Conservation (phyloP, 2,888 invertebrate genomes). For the Diachrysia chrysitis region DNA sequence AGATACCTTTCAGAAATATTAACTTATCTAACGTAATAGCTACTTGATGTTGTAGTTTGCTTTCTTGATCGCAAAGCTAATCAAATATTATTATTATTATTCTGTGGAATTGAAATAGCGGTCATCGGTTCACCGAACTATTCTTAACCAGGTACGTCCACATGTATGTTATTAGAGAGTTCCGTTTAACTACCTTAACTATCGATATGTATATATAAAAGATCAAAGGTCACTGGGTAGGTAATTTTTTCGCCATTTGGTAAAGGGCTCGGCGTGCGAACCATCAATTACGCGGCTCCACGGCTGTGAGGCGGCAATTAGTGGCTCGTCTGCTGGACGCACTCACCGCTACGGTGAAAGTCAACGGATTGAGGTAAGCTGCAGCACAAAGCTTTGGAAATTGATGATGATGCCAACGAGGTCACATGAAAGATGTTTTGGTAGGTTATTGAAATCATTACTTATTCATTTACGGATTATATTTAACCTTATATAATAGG, state of each 20-base stretch:
- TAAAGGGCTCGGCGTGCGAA: slow-evolving; percentile 3
- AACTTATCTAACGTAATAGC: too few relatives aligned
- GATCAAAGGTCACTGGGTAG: background rate
- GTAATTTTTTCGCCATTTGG: slow-evolving; percentile 6
- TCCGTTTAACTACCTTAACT: background rate
- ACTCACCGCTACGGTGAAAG: background rate
- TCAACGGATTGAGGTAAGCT: background rate
- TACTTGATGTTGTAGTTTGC: background rate
- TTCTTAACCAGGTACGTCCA: background rate
- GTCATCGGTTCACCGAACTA: background rate
- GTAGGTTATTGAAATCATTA: background rate
- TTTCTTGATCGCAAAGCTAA: background rate
- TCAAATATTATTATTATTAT: too few relatives aligned
- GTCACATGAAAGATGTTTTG: background rate
- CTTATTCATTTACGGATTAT: too few relatives aligned
- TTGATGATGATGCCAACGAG: background rate
- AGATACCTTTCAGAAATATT: too few relatives aligned
- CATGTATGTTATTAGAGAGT: background rate
- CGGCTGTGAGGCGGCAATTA: background rate
- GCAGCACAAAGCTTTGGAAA: background rate
- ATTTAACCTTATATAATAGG: too few relatives aligned
- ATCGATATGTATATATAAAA: background rate
- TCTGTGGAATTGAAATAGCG: background rate
- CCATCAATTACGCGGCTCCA: background rate
- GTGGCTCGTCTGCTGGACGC: background rate